Evolutionary conservation across 2,888 invertebrate genomes (phyloP), one percentile per base, ranked within the genome.

Genomic region (Cryptosula pallasiana): DNA sequence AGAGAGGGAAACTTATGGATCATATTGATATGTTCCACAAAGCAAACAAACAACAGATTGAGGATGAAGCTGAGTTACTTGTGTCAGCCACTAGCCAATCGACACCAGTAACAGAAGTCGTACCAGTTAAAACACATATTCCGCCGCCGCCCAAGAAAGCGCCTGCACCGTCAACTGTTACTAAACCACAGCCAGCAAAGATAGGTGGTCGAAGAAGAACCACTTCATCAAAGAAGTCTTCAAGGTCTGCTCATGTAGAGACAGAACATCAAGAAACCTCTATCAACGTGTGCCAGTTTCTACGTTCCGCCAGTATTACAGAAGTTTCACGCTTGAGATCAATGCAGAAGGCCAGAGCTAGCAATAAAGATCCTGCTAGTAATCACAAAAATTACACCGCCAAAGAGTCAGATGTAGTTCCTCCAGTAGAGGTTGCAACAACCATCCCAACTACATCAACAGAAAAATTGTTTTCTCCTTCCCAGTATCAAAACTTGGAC

Each of bases 11-110:
- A 29, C 45, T 70, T 2, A 70, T 70, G 70, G 70, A 70, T 36
- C 70, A 70, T 45, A 70, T 70, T 29, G 45, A 70, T 23, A n/a
- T 70, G 70, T 70, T 70, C 29, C 70, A 70, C 32, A 70, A 70
- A 29, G 32, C 23, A 25, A 70, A 32, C 29, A 35, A 35, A 23
- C 9, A 35, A 23, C 70, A 70, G 32, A 70, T 32, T 9, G 70
- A 34, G 13, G 45, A 29, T 27, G 70, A 70, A 36, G 70, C 70
- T 5, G 70, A 70, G 25, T 9, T 58, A 9, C 58, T 45, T 45
- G 45, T 45, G 20, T 45, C 45, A 13, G 45, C 45, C 20, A 45
- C 20, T 20, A 13, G 45, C 20, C 45, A 45, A 20, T 13, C 45
- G 20, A 5, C 45, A 5, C 5, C 45, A 13, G 45, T 20, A 5